phyloP scores from a whole-genome alignment of 2,113 vertebrate species.

The Trichomycterus rosablanca region DNA sequence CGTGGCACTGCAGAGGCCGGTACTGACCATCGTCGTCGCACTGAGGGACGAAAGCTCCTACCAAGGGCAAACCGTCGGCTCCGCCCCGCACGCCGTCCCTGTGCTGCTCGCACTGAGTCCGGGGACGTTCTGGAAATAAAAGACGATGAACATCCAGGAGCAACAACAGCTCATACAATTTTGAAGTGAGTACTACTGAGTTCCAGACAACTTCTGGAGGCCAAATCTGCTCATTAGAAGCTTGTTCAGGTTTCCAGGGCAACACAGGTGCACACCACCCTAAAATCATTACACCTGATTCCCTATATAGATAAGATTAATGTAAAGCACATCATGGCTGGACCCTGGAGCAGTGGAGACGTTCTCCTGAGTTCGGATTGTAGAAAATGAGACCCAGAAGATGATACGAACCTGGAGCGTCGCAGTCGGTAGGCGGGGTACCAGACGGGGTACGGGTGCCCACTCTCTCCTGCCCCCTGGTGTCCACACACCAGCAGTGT shows the following conservation, averaged over 20 bases:
- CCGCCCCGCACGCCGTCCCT: constrained; percentile 33
- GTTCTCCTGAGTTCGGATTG: not conserved
- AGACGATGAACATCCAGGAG: not conserved
- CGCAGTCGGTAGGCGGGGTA: constrained; percentile 47
- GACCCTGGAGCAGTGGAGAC: too few species aligned
- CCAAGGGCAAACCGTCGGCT: not conserved
- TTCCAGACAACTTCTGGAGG: too few species aligned
- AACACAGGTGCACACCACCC: too few species aligned
- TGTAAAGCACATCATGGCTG: too few species aligned
- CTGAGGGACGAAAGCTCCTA: constrained; percentile 62
- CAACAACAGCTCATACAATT: not conserved
- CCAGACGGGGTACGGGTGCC: constrained; percentile 59
- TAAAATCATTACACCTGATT: too few species aligned
- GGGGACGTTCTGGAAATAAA: not conserved
- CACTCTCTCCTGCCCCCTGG: constrained; percentile 54
- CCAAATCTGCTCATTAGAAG: too few species aligned
- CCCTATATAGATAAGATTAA: not conserved
- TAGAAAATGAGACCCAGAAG: too few species aligned
- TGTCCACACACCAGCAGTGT: constrained; percentile 73
- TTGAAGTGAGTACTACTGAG: not conserved
- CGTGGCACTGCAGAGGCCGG: constrained; percentile 68
- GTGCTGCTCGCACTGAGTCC: constrained; percentile 62
- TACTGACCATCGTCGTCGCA: constrained; percentile 70
- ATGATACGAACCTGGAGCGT: constrained; percentile 69
- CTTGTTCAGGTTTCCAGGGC: too few species aligned